Conservation (phyloP, 2,888 invertebrate genomes). For the Nemurella pictetii region DNA sequence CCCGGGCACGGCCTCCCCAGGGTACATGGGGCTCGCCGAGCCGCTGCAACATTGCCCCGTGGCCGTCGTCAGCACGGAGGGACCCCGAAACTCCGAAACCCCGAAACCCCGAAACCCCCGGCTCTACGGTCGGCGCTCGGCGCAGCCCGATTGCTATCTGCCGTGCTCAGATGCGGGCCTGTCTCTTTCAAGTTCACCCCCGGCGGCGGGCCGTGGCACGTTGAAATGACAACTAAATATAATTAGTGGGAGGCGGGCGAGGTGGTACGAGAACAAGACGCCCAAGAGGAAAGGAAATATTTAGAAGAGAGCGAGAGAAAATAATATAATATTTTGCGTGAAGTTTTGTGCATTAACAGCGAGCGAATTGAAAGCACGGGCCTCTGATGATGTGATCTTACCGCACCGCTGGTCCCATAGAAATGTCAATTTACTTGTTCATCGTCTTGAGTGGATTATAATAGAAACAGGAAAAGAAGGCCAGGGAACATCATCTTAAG, state of each 20-base stretch:
- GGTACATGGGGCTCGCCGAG: conserved; percentile 64
- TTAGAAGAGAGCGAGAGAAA: conserved; percentile 23
- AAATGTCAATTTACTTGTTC: conserved; percentile 41
- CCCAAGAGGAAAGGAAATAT: conserved; percentile 27
- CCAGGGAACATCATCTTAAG: conserved; percentile 24
- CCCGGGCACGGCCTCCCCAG: conserved; percentile 56
- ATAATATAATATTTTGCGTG: conserved; percentile 30
- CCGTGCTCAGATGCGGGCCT: neutral
- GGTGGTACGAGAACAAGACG: neutral
- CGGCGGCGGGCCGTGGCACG: conserved; percentile 21
- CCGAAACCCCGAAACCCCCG: neutral
- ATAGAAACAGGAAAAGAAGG: conserved; percentile 32
- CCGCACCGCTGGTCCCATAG: conserved; percentile 38
- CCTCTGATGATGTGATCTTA: conserved; percentile 35
- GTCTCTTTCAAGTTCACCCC: neutral
- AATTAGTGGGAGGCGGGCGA: conserved; percentile 33
- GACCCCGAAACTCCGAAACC: neutral
- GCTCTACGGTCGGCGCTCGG: too few species aligned
- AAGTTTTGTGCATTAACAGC: conserved; percentile 32
- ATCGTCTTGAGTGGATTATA: conserved; percentile 34
- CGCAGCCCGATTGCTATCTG: conserved; percentile 9
- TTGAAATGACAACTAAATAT: conserved; percentile 35
- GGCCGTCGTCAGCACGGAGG: neutral
- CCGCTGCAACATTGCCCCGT: conserved; percentile 50
- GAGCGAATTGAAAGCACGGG: conserved; percentile 25